A percentile compares a stretch with the other conserved stretches of the same genome.
Conservation (phyloP, 2,888 invertebrate species). For the Apamea anceps region DNA sequence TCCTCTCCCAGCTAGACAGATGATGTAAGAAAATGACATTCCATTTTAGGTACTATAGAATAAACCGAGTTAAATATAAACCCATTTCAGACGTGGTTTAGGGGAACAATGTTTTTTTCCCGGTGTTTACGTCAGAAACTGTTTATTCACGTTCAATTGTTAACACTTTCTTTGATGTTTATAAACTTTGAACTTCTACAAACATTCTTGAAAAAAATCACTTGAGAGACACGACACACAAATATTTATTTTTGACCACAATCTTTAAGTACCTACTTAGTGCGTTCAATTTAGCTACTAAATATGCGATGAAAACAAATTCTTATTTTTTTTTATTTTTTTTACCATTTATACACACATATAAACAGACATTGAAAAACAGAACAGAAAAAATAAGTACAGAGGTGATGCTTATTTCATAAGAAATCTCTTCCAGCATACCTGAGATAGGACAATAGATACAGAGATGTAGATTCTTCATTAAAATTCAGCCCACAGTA, state of each 20-base stretch:
- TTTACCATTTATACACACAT: too few species aligned
- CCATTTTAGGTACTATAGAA: constrained; percentile 53
- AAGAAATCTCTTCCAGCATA: too few species aligned
- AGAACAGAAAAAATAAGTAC: too few species aligned
- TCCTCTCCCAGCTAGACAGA: constrained; percentile 80
- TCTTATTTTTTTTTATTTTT: too few species aligned
- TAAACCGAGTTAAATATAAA: constrained; percentile 46
- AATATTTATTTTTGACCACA: background rate
- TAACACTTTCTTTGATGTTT: background rate
- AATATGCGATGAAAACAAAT: constrained; percentile 39
- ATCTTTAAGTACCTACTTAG: background rate
- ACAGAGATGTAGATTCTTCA: too few species aligned
- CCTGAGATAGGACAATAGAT: too few species aligned
- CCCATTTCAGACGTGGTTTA: constrained; percentile 33
- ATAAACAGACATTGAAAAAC: too few species aligned
- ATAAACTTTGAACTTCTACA: background rate
- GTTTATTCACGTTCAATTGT: background rate
- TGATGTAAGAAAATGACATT: constrained; percentile 79
- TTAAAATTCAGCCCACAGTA: constrained; percentile 53
- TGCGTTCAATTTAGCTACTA: constrained; percentile 22
- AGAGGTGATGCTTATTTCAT: too few species aligned
- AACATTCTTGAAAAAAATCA: background rate
- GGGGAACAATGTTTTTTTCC: background rate
- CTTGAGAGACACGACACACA: background rate
- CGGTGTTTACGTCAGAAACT: background rate